Evolutionary conservation across 2,113 vertebrate species (phyloP).

Genomic region (Rhagologus leucostigma): DNA sequence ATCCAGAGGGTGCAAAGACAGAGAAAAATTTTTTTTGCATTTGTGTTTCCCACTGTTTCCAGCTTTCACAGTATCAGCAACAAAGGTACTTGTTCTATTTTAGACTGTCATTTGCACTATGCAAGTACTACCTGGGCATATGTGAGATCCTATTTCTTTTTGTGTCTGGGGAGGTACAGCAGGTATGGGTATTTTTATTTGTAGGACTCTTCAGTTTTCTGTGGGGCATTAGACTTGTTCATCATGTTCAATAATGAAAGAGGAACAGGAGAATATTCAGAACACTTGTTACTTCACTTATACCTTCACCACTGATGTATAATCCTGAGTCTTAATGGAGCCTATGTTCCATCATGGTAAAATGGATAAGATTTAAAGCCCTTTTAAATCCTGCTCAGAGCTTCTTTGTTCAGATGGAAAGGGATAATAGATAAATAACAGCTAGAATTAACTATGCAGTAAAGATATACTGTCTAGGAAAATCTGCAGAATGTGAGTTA

Average conservation of each 20-base stretch:
- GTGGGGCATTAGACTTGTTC: neutral
- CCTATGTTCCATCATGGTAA: neutral
- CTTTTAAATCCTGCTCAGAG: neutral
- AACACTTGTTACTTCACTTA: neutral
- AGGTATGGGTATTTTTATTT: neutral
- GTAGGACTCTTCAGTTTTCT: neutral
- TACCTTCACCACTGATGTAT: neutral
- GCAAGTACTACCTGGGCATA: neutral
- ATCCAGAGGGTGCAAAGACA: neutral
- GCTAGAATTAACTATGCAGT: neutral
- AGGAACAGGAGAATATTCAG: neutral
- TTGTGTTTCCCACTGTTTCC: neutral
- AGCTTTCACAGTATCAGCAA: neutral
- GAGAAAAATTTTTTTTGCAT: neutral
- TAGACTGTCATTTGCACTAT: neutral
- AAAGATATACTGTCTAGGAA: neutral
- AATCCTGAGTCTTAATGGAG: neutral
- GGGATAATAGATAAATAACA: neutral
- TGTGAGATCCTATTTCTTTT: neutral
- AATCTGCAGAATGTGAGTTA: neutral
- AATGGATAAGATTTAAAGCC: neutral
- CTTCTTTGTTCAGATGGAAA: neutral
- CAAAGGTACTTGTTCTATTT: fast-evolving
- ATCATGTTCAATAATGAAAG: neutral
- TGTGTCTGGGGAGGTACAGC: neutral